Percentiles rank a stretch among this genome's conserved stretches.
Evolutionary conservation across 2,113 vertebrate genomes (phyloP).

Genomic region (Rhodinocichla rosea): DNA sequence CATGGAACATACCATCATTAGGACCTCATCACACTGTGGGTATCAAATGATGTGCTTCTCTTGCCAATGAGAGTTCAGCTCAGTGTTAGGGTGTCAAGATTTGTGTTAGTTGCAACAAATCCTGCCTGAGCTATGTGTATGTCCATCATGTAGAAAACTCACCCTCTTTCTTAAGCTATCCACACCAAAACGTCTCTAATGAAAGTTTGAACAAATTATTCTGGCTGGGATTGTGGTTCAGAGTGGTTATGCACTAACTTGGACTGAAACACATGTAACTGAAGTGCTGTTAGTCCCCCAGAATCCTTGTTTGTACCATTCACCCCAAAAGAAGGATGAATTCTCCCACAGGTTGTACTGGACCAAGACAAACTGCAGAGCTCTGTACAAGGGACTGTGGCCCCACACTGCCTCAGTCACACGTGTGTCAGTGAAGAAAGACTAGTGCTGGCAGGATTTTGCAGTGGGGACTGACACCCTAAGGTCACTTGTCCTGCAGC

Average conservation of each 20-base stretch:
- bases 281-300: background rate
- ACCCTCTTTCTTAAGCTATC: background rate
- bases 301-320: background rate
- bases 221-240: background rate
- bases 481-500: background rate
- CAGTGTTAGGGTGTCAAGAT: background rate
- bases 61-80: background rate
- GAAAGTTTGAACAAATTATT: background rate
- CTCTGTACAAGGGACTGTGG: background rate
- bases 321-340: background rate
- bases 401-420: accelerated
- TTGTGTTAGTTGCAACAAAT: background rate
- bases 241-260: background rate
- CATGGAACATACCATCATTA: background rate
- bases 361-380: background rate
- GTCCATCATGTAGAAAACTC: background rate
- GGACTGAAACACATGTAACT: background rate
- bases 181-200: background rate
- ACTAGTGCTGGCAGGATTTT: background rate
- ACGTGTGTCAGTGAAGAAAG: accelerated
- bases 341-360: background rate
- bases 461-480: background rate
- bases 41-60: background rate
- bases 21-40: background rate
- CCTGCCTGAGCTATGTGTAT: background rate